Evolutionary conservation across 2,888 invertebrate genomes (phyloP).

Genomic region (Morinoia aosen): DNA sequence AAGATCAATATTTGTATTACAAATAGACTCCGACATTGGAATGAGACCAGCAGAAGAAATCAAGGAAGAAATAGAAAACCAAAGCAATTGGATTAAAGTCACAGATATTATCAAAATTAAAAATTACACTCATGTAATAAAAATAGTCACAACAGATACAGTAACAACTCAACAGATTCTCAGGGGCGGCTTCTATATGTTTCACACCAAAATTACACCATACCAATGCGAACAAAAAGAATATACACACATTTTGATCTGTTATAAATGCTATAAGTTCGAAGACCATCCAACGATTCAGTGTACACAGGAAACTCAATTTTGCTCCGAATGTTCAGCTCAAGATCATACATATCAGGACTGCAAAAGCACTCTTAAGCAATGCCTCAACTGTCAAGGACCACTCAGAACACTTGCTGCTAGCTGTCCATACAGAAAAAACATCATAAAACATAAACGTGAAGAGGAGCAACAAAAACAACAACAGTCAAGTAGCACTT

Average conservation of each 20-base stretch:
- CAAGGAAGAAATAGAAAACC: not conserved
- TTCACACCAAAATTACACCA: not conserved
- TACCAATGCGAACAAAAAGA: not conserved
- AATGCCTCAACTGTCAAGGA: too few species aligned
- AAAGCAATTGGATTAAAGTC: too few species aligned
- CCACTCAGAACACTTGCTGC: too few species aligned
- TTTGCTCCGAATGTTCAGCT: not conserved
- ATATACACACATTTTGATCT: too few species aligned
- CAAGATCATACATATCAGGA: not conserved
- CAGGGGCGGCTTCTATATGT: not conserved
- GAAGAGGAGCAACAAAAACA: too few species aligned
- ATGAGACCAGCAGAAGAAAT: not conserved
- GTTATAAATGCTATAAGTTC: too few species aligned
- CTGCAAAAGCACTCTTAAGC: not conserved
- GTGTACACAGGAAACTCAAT: too few species aligned
- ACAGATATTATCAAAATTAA: not conserved
- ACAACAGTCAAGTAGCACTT: too few species aligned
- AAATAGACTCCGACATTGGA: not conserved
- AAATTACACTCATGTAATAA: slow-evolving; percentile 5
- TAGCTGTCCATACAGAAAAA: too few species aligned
- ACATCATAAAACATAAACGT: too few species aligned
- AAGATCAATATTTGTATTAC: not conserved
- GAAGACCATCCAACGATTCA: too few species aligned
- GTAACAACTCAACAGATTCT: not conserved
- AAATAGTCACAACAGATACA: not conserved